Conservation (phyloP, 2,888 invertebrate species). For the Augiades crinisus region DNA sequence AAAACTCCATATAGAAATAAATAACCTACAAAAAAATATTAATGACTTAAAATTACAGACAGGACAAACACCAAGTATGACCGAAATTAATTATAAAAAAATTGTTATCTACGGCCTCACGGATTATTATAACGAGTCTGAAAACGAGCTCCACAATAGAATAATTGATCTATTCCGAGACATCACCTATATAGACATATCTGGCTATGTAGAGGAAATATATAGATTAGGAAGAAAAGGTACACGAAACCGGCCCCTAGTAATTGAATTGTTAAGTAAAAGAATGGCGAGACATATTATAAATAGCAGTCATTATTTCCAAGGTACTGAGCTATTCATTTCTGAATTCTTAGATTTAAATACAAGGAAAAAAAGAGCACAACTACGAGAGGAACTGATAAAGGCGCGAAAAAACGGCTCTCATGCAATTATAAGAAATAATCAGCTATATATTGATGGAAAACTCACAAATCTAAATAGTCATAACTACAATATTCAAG, state of each 20-base stretch:
- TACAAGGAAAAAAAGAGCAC: background rate
- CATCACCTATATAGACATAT: background rate
- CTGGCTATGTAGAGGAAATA: background rate
- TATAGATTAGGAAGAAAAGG: background rate
- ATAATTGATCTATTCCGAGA: background rate
- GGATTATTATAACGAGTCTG: no score
- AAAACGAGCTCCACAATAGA: background rate
- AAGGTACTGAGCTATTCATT: background rate
- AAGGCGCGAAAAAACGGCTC: background rate
- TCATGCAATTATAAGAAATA: background rate
- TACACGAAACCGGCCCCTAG: background rate
- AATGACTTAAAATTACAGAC: no score
- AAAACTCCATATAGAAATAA: no score
- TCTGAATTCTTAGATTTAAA: background rate
- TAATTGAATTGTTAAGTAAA: background rate
- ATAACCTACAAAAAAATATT: no score
- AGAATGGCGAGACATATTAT: background rate
- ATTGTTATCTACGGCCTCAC: no score
- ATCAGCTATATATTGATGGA: background rate
- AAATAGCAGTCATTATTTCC: background rate
- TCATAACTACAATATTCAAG: no score
- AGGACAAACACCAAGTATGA: no score
- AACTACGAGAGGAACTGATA: background rate
- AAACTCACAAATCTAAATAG: background rate
- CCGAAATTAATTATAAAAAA: no score